These are phyloP conservation scores for Drosophila aff. DNA, from an alignment of 1,140 invertebrate species.

Conservation along the genomic window DNA sequence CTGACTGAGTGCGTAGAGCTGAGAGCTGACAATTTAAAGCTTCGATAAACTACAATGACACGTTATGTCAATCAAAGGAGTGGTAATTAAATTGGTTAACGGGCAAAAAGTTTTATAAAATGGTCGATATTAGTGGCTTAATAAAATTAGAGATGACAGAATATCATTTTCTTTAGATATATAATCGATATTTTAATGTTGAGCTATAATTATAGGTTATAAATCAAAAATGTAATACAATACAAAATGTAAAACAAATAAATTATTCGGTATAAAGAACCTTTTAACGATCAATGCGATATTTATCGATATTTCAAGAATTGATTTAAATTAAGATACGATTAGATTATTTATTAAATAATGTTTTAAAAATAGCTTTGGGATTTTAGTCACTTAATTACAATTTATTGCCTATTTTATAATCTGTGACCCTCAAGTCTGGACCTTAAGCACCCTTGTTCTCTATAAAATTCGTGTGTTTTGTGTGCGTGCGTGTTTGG, in stretches of 20 bases:
- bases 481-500: conserved; percentile 6
- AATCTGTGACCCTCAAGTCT: neutral
- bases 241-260: neutral
- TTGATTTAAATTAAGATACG: neutral
- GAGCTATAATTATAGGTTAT: no score
- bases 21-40: conserved; percentile 32
- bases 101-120: neutral
- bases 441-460: neutral
- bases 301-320: neutral
- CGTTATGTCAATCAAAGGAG: conserved; percentile 23
- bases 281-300: neutral
- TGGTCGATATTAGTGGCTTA: neutral
- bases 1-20: conserved; percentile 4
- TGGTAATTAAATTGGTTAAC: conserved; percentile 16
- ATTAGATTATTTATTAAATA: no score
- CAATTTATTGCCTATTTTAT: neutral
- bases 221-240: neutral
- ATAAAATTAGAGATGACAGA: neutral
- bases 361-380: neutral
- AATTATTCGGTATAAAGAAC: neutral
- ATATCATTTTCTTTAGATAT: neutral
- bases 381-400: no score
- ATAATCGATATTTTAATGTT: neutral
- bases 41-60: conserved; percentile 26
- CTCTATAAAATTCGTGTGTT: neutral